Conservation (phyloP, 2,888 invertebrate species). For the Drosophila silvestris region DNA sequence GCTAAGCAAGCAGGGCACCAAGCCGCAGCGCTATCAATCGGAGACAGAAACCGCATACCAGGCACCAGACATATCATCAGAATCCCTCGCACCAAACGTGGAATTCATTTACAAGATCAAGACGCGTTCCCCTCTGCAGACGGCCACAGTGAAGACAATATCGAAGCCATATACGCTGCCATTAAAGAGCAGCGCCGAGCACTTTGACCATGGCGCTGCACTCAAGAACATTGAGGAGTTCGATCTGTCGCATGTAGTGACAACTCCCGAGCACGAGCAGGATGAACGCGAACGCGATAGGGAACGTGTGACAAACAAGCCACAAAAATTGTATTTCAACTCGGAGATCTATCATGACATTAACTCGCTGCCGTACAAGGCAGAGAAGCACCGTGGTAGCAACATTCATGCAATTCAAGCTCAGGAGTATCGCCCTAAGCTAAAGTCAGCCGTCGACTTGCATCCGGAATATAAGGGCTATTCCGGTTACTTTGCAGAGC, state of each 20-base stretch:
- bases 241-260: constrained; percentile 82
- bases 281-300: constrained; percentile 23
- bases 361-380: constrained; percentile 83
- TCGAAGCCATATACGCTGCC: constrained; percentile 81
- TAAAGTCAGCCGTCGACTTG: constrained; percentile 48
- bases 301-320: constrained; percentile 55
- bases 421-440: constrained; percentile 71
- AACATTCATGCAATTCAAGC: constrained; percentile 31
- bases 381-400: constrained; percentile 66
- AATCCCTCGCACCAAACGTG: constrained; percentile 82
- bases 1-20: constrained; percentile 30
- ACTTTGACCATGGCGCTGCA: constrained; percentile 84
- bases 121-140: constrained; percentile 82
- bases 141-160: constrained; percentile 83
- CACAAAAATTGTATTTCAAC: constrained; percentile 83
- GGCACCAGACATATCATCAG: constrained; percentile 62
- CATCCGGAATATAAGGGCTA: constrained; percentile 83
- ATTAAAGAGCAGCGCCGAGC: constrained; percentile 67
- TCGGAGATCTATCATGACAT: constrained; percentile 85
- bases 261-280: constrained; percentile 65
- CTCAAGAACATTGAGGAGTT: constrained; percentile 84
- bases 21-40: constrained; percentile 67
- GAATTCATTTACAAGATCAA: constrained; percentile 85
- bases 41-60: constrained; percentile 79
- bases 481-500: constrained; percentile 82